Evolutionary conservation across 92 coral and sea anemone species (phyloP), one percentile per base, ranked within the genome.

Genomic region (Heteractis magnifica): DNA sequence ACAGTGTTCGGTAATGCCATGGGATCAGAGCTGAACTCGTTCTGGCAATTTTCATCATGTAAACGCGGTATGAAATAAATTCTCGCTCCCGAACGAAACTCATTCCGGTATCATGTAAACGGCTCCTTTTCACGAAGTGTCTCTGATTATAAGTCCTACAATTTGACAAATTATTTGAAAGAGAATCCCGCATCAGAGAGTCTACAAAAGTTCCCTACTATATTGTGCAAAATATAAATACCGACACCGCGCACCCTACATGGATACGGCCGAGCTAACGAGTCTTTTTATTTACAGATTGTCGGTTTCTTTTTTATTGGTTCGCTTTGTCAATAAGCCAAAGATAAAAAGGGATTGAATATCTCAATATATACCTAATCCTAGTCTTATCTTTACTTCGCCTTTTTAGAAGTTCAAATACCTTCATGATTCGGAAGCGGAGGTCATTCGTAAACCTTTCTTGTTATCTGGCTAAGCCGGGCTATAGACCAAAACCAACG

Each of bases 291-390:
- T 68, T 5, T 26, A n/a, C 73, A 23, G 49, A 13, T 8, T 68
- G 73, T 50, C 73, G 73, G 73, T 68, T 68, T 50, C 2, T 68
- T 68, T 68, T 68, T n/a, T 68, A 68, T 23, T 8, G 70, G 6
- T 18, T 68, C 49, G 23, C 20, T 48, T 68, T 68, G 10, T 68
- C 73, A 68, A 68, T 68, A 14, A 68, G 16, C 15, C 49, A 68
- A 16, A 20, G 73, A 68, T 26, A 68, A 68, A 68, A 26, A 68
- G 49, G 20, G 73, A 68, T 68, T 23, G 26, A 26, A 26, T 23
- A 68, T 68, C 73, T 68, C 26, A 68, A 68, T 68, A 68, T 68
- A 68, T 20, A 9, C 73, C 14, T 68, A 68, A 68, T 68, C 73
- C 49, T 26, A 23, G 4, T 68, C 73, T 68, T 68, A 68, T 68